Base-by-base conservation (phyloP, 2,888 invertebrate genomes). In the Gandaritis pyraliata region DNA sequence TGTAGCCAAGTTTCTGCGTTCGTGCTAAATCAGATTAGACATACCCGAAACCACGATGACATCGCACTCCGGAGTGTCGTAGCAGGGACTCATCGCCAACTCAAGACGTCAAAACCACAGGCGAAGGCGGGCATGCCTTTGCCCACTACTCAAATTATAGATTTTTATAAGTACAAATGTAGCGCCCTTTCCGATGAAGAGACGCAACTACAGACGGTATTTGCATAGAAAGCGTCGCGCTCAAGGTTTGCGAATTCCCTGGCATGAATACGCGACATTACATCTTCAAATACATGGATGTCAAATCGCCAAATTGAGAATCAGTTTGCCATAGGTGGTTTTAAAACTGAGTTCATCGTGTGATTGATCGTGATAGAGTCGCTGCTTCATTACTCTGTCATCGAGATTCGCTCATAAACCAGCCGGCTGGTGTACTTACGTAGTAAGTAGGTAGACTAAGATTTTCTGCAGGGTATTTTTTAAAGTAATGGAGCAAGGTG, bases 21-120 rank as follows among this genome's bases (percentile, higher is more conserved):
- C 66, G 72, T 66, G 66, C 73, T 74, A 72, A 73, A 75, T 74
- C 71, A 75, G 72, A 80, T 75, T 71, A 62, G 72, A 88, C 88
- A 81, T 89, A 91, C 90, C 88, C 86, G 81, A 74, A 90, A 85
- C 85, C 86, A 87, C 68, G 87, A 81, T 69, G 88, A 85, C 90
- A 91, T 84, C 72, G 74, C 71, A 70, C 70, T 69, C 69, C 72
- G 75, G 18, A 38, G 68, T 70, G 71, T 65, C 66, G 73, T 65
- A 61, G 71, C 69, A 72, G 69, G 74, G 74, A 77, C 71, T 70
- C 83, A 82, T 84, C 81, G 88, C 87, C 87, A 85, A 85, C 69
- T 78, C 75, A 77, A n/a, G 64, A 76, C 82, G 85, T 82, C 81
- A 79, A 80, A 63, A 65, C 45, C 70, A 72, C 75, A 71, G 62